phyloP scores from a whole-genome alignment of 2,797 vertebrate species.

The Gambelia wislizenii region DNA sequence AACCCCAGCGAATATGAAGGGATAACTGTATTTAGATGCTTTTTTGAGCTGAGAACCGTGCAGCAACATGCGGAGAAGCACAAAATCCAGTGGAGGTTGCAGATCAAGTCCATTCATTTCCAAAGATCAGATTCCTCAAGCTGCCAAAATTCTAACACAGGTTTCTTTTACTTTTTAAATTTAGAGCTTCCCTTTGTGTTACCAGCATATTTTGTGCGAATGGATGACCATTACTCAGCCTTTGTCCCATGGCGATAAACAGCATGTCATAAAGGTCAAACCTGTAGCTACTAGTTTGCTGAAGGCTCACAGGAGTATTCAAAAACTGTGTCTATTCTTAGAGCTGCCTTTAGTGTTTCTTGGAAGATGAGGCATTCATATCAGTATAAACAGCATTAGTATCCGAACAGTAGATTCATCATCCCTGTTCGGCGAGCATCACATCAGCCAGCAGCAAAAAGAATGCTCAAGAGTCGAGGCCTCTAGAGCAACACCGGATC shows the following conservation, averaged over 20 bases:
- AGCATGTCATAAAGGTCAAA: slow-evolving; percentile 39
- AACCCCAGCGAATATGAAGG: too few relatives aligned
- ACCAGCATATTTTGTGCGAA: background rate
- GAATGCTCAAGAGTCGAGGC: background rate
- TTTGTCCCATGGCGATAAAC: slow-evolving; percentile 4
- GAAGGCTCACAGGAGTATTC: slow-evolving; percentile 24
- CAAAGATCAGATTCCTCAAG: background rate
- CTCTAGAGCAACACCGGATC: background rate
- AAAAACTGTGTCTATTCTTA: slow-evolving; percentile 24
- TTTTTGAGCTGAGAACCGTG: background rate
- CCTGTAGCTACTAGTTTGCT: slow-evolving; percentile 14
- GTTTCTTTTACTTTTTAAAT: background rate
- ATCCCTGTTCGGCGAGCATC: slow-evolving; percentile 3
- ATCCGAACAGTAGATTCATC: slow-evolving; percentile 25
- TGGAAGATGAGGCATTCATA: background rate
- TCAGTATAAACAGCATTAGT: background rate
- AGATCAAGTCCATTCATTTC: background rate
- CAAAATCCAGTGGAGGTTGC: background rate
- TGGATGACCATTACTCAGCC: slow-evolving; percentile 4
- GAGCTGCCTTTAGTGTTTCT: slow-evolving; percentile 22
- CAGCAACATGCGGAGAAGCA: background rate
- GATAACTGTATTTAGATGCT: background rate
- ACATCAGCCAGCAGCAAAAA: slow-evolving; percentile 9
- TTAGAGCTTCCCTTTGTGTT: background rate
- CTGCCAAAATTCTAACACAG: background rate